A percentile compares a stretch with the other conserved stretches of the same genome.
phyloP scores from a whole-genome alignment of 2,888 invertebrate genomes.

The Rotaria macrura region DNA sequence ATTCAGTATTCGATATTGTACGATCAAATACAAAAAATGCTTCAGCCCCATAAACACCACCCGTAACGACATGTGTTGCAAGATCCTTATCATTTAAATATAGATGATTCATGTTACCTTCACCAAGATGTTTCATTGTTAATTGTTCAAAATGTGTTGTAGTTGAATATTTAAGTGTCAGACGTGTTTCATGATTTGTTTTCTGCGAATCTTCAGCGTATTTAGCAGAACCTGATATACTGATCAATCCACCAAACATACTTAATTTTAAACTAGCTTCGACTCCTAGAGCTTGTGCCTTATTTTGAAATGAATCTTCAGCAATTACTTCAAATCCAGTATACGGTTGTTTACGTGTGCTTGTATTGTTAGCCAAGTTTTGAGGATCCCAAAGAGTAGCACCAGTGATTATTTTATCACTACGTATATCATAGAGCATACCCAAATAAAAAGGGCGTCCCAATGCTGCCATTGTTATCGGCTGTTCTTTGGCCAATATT shows the following conservation, averaged over 20 bases:
- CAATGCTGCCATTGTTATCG: background rate
- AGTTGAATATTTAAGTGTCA: slow-evolving; percentile 2
- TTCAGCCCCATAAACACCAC: background rate
- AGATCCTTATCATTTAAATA: background rate
- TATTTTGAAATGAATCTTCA: background rate
- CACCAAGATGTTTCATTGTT: background rate
- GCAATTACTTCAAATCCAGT: background rate
- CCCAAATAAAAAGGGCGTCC: background rate
- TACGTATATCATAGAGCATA: background rate
- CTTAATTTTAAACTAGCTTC: background rate
- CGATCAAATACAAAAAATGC: slow-evolving; percentile 6
- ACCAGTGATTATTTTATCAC: background rate
- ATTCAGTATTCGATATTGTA: background rate
- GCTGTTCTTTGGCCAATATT: background rate
- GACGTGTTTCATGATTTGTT: background rate
- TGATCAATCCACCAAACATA: background rate
- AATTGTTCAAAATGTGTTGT: background rate
- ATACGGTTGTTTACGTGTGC: background rate
- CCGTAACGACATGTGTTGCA: slow-evolving; percentile 10
- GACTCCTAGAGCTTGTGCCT: background rate
- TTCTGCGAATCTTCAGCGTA: background rate
- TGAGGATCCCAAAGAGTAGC: background rate
- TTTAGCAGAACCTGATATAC: background rate
- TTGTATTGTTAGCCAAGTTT: background rate
- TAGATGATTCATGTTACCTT: background rate